These are phyloP conservation scores for Prietella phreatophila DNA, from an alignment of 2,113 vertebrate species.

Conservation along the genomic window DNA sequence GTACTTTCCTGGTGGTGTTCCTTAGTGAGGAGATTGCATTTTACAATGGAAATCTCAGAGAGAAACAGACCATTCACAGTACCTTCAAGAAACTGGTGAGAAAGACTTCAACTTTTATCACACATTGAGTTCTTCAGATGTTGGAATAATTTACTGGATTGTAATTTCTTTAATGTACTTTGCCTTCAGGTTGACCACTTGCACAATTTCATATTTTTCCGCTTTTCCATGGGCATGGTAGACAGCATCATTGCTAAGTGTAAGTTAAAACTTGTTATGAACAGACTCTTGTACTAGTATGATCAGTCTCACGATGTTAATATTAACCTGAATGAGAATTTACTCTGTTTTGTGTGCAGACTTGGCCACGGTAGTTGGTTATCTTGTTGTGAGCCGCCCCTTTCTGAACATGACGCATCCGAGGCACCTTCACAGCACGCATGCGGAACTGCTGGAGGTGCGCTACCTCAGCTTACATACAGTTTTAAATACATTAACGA, in stretches of 20 bases:
- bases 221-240: constrained; percentile 97
- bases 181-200: constrained; percentile 87
- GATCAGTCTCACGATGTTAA: neutral
- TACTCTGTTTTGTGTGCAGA: constrained; percentile 69
- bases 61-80: constrained; percentile 89
- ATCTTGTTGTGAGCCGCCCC: constrained; percentile 91
- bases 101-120: neutral
- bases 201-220: constrained; percentile 95
- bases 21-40: constrained; percentile 97
- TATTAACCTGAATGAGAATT: neutral
- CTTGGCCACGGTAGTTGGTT: constrained; percentile 93
- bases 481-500: neutral
- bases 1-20: constrained; percentile 15
- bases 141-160: neutral
- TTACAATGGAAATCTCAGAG: constrained; percentile 92
- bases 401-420: constrained; percentile 84
- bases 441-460: constrained; percentile 92
- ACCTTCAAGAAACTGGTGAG: constrained; percentile 92
- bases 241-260: constrained; percentile 97
- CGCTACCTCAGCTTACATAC: constrained; percentile 26
- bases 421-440: constrained; percentile 83
- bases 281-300: neutral
- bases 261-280: constrained; percentile 70
- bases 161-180: constrained; percentile 22
- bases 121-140: neutral